Base-by-base conservation (phyloP, 2,888 invertebrate species). In the Parnassius smintheus region DNA sequence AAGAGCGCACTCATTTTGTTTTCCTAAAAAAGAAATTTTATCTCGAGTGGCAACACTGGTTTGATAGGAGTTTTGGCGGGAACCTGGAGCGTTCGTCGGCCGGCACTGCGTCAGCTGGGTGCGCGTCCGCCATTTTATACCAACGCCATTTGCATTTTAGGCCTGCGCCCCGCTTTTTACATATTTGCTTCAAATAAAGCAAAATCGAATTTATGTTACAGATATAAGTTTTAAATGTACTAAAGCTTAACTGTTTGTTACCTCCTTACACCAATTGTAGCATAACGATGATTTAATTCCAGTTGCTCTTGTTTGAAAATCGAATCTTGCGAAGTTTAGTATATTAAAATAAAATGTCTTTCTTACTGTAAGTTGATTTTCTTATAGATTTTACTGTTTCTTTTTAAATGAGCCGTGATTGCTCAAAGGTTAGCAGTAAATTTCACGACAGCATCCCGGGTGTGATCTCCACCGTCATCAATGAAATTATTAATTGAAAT, bases 1-100 rank as follows among this genome's bases (percentile, higher is more conserved):
- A 89, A 73, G 68, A 80, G 87, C 82, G 89, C 88, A 90, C 90
- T 89, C 83, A 85, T 87, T 75, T 75, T 81, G 75, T 63, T 59
- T 63, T 62, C 59, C 74, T 73, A 73, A 80, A 81, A 79, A 76
- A 79, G 82, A 82, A 82, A 80, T 77, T 80, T 80, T 75, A 75
- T 69, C 67, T 73, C 67, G 88, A 87, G 88, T 85, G 84, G 72
- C 82, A 73, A 79, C 82, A 78, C 86, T 77, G 72, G 65, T 59
- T 70, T 74, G 76, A 75, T 73, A 78, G 82, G 78, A 77, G 78
- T 70, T 75, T 76, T 75, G 83, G 82, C 80, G 84, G 86, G 83
- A 81, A 78, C 79, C 75, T 68, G 77, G 68, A 66, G 69, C 72
- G 74, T 70, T 69, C 74, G 70, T 71, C 71, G 70, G 71, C 72